A percentile compares a stretch with the other conserved stretches of the same genome.
These are phyloP conservation scores for Litoditis marina DNA, from an alignment of 2,888 invertebrate species.

Conservation along the genomic window DNA sequence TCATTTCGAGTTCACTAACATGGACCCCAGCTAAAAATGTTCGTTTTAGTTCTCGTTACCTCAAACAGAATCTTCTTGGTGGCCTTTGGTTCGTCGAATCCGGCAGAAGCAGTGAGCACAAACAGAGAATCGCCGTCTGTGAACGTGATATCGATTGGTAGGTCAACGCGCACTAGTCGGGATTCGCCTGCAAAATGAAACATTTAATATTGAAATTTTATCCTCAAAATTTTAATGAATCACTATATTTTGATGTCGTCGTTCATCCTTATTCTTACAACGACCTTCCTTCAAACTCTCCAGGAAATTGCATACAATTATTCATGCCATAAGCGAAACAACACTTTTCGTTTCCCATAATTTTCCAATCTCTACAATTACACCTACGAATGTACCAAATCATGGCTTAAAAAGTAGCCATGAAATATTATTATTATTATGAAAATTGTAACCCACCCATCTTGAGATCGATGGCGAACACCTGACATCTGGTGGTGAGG, in stretches of 20 bases:
- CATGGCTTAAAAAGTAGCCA: neutral
- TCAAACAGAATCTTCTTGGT: slow-evolving; percentile 29
- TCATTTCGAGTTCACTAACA: too few species aligned
- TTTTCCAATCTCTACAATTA: neutral
- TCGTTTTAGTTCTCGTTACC: slow-evolving; percentile 11
- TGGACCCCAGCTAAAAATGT: too few species aligned
- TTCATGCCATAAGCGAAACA: too few species aligned
- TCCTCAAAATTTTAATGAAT: neutral
- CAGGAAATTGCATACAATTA: too few species aligned
- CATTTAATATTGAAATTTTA: neutral
- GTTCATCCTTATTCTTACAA: too few species aligned
- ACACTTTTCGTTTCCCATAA: too few species aligned
- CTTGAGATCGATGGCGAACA: slow-evolving; percentile 26
- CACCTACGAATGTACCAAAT: neutral
- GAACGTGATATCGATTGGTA: slow-evolving; percentile 30
- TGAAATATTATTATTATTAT: neutral
- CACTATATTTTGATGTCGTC: too few species aligned
- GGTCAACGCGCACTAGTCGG: slow-evolving; percentile 24
- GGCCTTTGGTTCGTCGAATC: slow-evolving; percentile 18
- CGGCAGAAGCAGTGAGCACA: slow-evolving; percentile 17
- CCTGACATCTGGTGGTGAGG: slow-evolving; percentile 30
- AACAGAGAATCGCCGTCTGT: slow-evolving; percentile 13
- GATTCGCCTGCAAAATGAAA: slow-evolving; percentile 22
- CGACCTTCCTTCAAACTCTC: too few species aligned
- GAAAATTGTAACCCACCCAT: slow-evolving; percentile 1